A percentile compares a stretch with the other conserved stretches of the same genome.
Evolutionary conservation across 2,888 invertebrate genomes (phyloP).

Genomic region (Neoscelio sp.): DNA sequence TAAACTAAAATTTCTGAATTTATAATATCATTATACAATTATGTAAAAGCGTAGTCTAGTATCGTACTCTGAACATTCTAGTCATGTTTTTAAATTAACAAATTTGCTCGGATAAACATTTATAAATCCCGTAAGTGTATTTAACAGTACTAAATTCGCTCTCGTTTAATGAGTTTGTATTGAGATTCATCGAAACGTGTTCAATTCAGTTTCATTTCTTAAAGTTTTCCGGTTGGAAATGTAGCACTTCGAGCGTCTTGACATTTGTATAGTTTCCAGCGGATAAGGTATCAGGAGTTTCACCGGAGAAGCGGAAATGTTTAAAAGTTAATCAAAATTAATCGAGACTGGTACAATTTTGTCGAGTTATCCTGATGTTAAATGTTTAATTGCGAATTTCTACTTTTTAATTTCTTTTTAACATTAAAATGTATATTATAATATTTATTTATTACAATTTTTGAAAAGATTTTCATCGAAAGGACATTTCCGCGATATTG

Average conservation of each 20-base stretch:
- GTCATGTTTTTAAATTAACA: no score
- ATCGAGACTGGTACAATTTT: slow-evolving; percentile 13
- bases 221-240: slow-evolving; percentile 13
- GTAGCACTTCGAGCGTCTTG: slow-evolving; percentile 17
- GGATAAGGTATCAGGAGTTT: slow-evolving; percentile 29
- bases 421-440: no score
- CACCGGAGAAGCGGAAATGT: slow-evolving; percentile 24
- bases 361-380: slow-evolving; percentile 1
- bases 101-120: no score
- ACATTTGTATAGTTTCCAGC: slow-evolving; percentile 26
- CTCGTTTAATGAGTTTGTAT: slow-evolving; percentile 29
- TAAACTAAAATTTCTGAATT: no score
- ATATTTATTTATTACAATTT: no score
- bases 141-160: slow-evolving; percentile 3
- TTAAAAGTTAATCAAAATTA: slow-evolving; percentile 44
- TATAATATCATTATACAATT: no score
- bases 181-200: slow-evolving; percentile 31
- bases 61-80: no score
- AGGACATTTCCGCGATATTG: no score
- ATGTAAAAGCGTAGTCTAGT: no score
- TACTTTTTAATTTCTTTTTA: neutral
- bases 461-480: no score
- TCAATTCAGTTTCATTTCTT: slow-evolving; percentile 28
- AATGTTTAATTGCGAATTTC: slow-evolving; percentile 22
- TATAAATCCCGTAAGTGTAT: no score